These are phyloP conservation scores for Euura saliciscinereae DNA, from an alignment of 1,140 invertebrate genomes.

Conservation along the genomic window DNA sequence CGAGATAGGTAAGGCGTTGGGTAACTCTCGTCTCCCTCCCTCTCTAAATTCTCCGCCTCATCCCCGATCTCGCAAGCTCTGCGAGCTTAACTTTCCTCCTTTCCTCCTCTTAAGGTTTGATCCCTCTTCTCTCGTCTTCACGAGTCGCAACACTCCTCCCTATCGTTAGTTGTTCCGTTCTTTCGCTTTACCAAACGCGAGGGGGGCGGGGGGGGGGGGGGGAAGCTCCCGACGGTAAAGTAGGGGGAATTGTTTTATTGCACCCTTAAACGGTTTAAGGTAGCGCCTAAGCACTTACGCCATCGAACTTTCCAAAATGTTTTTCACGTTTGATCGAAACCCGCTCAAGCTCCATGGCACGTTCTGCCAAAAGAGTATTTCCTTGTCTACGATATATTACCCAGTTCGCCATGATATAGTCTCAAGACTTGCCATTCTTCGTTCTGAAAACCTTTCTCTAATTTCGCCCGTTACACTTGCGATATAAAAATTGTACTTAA, in stretches of 20 bases:
- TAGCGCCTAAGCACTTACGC: conserved; percentile 4
- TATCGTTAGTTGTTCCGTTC: conserved; percentile 1
- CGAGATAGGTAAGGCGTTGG: too few species aligned
- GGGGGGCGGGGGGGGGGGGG: not conserved
- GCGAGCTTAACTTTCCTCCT: not conserved
- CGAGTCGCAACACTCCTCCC: conserved; percentile 1
- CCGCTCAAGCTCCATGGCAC: not conserved
- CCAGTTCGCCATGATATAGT: not conserved
- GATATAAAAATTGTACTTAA: too few species aligned
- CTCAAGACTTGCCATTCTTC: too few species aligned
- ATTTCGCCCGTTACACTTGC: too few species aligned
- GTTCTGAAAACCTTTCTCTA: too few species aligned
- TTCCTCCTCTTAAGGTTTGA: not conserved
- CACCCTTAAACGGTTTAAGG: conserved; percentile 7
- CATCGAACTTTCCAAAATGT: conserved; percentile 7
- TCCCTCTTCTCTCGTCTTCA: conserved; percentile 4
- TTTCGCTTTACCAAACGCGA: not conserved
- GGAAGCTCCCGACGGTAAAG: not conserved
- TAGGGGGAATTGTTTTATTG: conserved; percentile 2
- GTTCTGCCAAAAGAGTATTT: conserved; percentile 5
- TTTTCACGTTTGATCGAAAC: conserved; percentile 5
- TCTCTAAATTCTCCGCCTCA: not conserved
- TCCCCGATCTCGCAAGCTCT: not conserved
- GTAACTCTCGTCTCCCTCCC: not conserved
- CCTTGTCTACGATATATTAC: conserved; percentile 5